These are phyloP conservation scores for Pentalonia nigronervosa DNA, from an alignment of 1,140 invertebrate species.

Conservation along the genomic window DNA sequence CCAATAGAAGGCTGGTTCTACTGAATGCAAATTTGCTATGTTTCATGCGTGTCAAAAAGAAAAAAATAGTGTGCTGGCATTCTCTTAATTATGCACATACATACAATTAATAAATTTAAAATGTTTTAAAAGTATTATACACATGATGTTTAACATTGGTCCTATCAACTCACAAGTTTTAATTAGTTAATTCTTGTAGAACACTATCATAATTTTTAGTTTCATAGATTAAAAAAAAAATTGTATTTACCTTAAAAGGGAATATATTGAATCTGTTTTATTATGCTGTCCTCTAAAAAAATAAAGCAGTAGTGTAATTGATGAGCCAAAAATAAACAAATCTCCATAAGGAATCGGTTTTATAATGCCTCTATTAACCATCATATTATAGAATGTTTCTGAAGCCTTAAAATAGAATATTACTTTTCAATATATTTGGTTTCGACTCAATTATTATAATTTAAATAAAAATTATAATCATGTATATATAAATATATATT, in stretches of 20 bases:
- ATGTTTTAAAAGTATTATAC: background rate
- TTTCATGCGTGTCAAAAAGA: accelerated
- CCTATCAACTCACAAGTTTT: background rate
- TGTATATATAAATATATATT: background rate
- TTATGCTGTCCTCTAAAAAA: constrained; percentile 67
- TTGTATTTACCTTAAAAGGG: constrained; percentile 68
- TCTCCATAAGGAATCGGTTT: constrained; percentile 72
- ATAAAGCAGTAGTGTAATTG: constrained; percentile 70
- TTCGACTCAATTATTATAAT: constrained; percentile 26
- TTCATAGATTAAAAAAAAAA: background rate
- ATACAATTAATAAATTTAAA: background rate
- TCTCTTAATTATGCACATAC: background rate
- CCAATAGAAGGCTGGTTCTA: background rate
- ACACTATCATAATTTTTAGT: background rate
- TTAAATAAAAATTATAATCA: background rate
- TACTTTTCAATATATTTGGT: background rate
- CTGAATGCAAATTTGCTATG: background rate
- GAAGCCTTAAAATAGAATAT: constrained; percentile 69
- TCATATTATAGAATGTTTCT: constrained; percentile 80
- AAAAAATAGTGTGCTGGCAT: background rate
- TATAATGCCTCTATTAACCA: constrained; percentile 70
- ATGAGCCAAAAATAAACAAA: constrained; percentile 71
- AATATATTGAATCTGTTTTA: constrained; percentile 72
- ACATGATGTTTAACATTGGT: background rate
- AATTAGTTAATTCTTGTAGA: too few relatives aligned